phyloP scores from a whole-genome alignment of 2,888 invertebrate species.

The Drosophila emarginata region DNA sequence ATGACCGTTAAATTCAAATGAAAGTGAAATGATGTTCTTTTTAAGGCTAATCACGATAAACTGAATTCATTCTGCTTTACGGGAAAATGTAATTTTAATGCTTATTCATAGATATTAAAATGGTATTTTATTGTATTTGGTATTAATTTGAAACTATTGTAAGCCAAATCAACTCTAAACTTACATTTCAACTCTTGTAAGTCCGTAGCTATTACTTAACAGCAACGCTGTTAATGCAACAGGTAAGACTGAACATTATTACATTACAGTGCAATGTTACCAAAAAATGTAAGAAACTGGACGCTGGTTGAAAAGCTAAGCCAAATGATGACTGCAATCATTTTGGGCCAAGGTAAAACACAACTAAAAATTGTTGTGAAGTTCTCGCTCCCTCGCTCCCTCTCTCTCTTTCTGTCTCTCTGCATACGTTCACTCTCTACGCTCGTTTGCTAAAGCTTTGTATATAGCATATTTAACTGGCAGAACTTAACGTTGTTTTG shows the following conservation, averaged over 20 bases:
- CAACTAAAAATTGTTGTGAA: conserved; percentile 10
- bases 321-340: conserved; percentile 4
- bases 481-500: conserved; percentile 13
- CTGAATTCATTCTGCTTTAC: too few relatives aligned
- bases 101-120: not conserved
- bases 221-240: not conserved
- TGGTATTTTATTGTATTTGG: too few relatives aligned
- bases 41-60: too few relatives aligned
- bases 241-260: not conserved
- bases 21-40: not conserved
- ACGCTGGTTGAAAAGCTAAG: not conserved
- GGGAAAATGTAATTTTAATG: too few relatives aligned
- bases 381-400: not conserved
- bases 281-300: conserved; percentile 19
- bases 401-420: not conserved
- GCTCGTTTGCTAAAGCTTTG: conserved; percentile 18
- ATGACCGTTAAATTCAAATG: not conserved
- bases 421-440: not conserved
- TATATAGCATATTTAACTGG: conserved; percentile 6
- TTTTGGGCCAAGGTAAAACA: conserved; percentile 6
- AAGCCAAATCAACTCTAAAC: not conserved
- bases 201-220: not conserved
- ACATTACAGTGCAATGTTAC: conserved; percentile 7
- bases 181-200: not conserved
- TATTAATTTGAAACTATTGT: too few relatives aligned